Percentiles rank a stretch among this genome's conserved stretches.
phyloP scores from a whole-genome alignment of 2,888 invertebrate genomes.

The Xestia ashworthii region DNA sequence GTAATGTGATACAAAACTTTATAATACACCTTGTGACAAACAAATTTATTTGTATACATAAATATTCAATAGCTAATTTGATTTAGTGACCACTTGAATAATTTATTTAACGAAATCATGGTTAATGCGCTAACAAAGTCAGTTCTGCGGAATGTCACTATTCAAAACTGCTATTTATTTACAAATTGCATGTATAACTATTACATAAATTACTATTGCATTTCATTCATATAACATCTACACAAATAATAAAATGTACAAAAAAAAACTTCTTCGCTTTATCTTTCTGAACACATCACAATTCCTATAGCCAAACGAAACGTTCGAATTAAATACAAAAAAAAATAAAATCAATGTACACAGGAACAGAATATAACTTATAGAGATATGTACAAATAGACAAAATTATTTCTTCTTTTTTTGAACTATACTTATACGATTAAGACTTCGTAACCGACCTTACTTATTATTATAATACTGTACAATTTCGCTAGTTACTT shows the following conservation, averaged over 20 bases:
- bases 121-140: constrained; percentile 66
- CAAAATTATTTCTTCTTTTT: constrained; percentile 77
- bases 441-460: constrained; percentile 83
- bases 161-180: constrained; percentile 85
- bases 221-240: constrained; percentile 87
- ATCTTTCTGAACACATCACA: constrained; percentile 87
- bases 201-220: constrained; percentile 91
- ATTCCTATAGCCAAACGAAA: constrained; percentile 82
- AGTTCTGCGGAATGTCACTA: constrained; percentile 68
- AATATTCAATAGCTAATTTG: constrained; percentile 73
- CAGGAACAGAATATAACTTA: constrained; percentile 90
- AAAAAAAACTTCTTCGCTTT: constrained; percentile 79
- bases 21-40: constrained; percentile 75
- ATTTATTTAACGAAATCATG: constrained; percentile 70
- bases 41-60: constrained; percentile 67
- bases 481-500: constrained; percentile 90
- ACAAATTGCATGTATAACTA: constrained; percentile 86
- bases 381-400: constrained; percentile 89
- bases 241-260: constrained; percentile 87
- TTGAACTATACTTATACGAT: constrained; percentile 86
- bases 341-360: constrained; percentile 81
- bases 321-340: constrained; percentile 74
- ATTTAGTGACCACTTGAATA: constrained; percentile 77
- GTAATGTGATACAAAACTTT: constrained; percentile 82
- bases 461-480: constrained; percentile 89